These are phyloP conservation scores for Phyllostomus discolor DNA, from an alignment of 2,113 vertebrate genomes.

Conservation along the genomic window DNA sequence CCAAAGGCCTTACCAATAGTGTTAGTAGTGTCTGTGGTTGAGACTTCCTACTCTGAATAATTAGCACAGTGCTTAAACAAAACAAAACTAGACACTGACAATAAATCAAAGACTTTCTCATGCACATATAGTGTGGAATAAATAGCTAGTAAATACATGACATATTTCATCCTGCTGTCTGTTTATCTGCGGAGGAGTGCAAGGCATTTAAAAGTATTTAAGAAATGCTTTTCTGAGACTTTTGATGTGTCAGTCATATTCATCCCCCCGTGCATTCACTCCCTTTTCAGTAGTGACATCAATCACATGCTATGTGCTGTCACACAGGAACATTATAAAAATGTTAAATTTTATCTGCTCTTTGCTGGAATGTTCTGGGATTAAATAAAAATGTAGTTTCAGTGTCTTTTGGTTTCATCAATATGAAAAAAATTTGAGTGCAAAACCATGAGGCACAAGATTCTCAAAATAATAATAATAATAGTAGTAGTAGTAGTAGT, in stretches of 20 bases:
- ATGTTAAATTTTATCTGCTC: not conserved
- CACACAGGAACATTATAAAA: not conserved
- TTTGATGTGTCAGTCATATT: constrained; percentile 43
- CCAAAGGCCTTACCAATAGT: not conserved
- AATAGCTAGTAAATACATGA: constrained; percentile 15
- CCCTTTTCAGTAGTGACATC: not conserved
- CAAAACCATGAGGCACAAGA: not conserved
- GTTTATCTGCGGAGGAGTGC: not conserved
- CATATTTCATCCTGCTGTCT: not conserved
- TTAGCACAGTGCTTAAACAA: not conserved
- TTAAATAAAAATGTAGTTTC: constrained; percentile 14
- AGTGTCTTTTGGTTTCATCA: constrained; percentile 16
- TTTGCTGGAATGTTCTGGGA: not conserved
- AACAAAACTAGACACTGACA: not conserved
- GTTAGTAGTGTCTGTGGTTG: not conserved
- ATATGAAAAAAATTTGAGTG: not conserved
- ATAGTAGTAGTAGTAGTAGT: not conserved
- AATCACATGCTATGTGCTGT: not conserved
- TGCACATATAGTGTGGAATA: not conserved
- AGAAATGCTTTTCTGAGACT: constrained; percentile 41
- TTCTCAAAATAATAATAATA: not conserved
- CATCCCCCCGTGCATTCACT: not conserved
- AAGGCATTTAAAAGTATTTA: constrained; percentile 44
- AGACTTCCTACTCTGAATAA: not conserved
- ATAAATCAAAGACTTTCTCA: constrained; percentile 24